Conservation (phyloP, 2,888 invertebrate species). For the Drosophila meridionalis region DNA sequence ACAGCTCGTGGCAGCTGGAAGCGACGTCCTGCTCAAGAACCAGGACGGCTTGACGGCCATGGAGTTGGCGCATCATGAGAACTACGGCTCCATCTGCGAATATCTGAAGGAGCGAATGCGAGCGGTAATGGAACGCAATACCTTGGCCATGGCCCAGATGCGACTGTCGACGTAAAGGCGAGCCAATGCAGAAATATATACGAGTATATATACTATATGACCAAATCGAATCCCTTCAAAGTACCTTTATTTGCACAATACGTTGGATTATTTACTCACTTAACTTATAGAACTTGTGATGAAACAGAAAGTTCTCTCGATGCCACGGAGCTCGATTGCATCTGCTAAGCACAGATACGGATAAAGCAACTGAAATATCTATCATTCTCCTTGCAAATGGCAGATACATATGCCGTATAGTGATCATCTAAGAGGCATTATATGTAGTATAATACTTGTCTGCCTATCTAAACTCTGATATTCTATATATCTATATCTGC, state of each 20-base stretch:
- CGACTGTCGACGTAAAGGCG: slow-evolving; percentile 60
- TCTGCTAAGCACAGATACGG: neutral
- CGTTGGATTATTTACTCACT: slow-evolving; percentile 56
- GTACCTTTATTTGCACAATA: slow-evolving; percentile 70
- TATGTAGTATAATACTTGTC: neutral
- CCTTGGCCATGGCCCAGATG: slow-evolving; percentile 52
- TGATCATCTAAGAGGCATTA: neutral
- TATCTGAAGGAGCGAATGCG: slow-evolving; percentile 83
- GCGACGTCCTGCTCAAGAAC: slow-evolving; percentile 89
- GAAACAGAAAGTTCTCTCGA: slow-evolving; percentile 18
- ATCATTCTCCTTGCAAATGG: neutral
- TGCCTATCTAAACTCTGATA: neutral
- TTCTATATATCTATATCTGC: neutral
- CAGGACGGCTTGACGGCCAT: slow-evolving; percentile 90
- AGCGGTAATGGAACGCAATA: slow-evolving; percentile 59
- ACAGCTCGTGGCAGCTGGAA: slow-evolving; percentile 89
- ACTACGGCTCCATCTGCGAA: slow-evolving; percentile 84
- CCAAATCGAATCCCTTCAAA: slow-evolving; percentile 54
- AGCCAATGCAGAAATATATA: neutral
- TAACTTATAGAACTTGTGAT: slow-evolving; percentile 18
- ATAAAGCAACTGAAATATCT: neutral
- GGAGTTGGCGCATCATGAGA: slow-evolving; percentile 87
- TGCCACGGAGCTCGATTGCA: slow-evolving; percentile 31
- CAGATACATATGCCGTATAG: neutral
- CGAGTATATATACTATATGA: slow-evolving; percentile 11